A percentile compares a stretch with the other conserved stretches of the same genome.
Conservation (phyloP, 2,113 vertebrate species). For the Machaerirhynchus nigripectus region DNA sequence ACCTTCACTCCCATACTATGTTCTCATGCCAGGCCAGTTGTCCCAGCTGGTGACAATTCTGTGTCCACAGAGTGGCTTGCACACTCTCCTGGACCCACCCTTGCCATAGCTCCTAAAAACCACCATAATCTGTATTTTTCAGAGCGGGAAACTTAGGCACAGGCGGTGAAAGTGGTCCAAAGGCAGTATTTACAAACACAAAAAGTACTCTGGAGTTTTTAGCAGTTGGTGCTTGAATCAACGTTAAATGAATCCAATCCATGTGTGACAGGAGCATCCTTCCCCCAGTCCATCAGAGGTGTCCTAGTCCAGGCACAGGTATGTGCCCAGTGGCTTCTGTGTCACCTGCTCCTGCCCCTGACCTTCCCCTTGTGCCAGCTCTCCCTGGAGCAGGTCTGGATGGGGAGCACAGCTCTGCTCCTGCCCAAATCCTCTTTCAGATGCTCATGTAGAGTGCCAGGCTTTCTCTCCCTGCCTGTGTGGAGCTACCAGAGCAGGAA, state of each 20-base stretch:
- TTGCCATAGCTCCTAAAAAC: neutral
- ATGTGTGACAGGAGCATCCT: neutral
- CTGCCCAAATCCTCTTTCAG: neutral
- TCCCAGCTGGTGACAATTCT: neutral
- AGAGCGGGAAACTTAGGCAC: neutral
- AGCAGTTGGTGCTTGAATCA: neutral
- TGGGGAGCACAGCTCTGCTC: neutral
- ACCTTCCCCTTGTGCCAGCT: neutral
- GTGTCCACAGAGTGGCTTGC: neutral
- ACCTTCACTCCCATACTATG: rapidly evolving
- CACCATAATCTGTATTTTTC: neutral
- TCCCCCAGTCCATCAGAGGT: neutral
- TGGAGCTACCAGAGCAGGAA: neutral
- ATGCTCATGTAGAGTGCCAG: neutral
- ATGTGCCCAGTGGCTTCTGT: neutral
- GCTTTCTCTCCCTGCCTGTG: neutral
- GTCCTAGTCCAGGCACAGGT: neutral
- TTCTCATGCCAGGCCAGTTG: neutral
- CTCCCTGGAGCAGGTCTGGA: neutral
- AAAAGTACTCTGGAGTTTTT: neutral
- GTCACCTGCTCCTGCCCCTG: neutral
- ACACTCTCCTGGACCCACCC: neutral
- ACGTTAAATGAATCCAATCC: neutral
- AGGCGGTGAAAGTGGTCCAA: neutral
- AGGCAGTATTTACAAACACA: neutral